These are phyloP conservation scores for Numida meleagris DNA, from an alignment of 2,113 vertebrate genomes.

Conservation along the genomic window DNA sequence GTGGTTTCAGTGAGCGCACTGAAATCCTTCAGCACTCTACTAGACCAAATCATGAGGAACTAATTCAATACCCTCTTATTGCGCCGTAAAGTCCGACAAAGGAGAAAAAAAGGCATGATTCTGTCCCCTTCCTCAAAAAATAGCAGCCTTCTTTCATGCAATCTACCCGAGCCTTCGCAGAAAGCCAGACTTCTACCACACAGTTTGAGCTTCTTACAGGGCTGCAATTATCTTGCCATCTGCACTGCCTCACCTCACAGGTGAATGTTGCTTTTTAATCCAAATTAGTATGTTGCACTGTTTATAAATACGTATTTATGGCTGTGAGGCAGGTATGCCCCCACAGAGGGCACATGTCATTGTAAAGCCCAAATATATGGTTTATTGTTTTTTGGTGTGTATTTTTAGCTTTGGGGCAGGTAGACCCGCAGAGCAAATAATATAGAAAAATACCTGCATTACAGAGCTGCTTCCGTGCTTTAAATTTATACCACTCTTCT, in stretches of 20 bases:
- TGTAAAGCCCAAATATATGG: conserved; percentile 43
- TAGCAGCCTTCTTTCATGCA: neutral
- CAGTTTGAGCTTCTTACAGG: neutral
- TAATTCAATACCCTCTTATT: conserved; percentile 35
- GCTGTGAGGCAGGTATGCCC: neutral
- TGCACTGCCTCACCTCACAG: neutral
- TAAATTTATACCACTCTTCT: neutral
- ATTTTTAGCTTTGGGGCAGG: neutral
- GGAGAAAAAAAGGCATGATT: neutral
- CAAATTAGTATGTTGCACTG: conserved; percentile 26
- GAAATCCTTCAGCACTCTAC: conserved; percentile 11
- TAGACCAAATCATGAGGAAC: conserved; percentile 45
- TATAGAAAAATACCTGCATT: neutral
- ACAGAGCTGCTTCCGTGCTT: neutral
- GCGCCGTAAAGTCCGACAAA: conserved; percentile 31
- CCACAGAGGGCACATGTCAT: neutral
- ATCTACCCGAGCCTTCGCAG: neutral
- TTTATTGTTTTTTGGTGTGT: conserved; percentile 20
- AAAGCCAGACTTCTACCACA: conserved; percentile 27
- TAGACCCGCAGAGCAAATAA: conserved; percentile 4
- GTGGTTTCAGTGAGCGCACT: neutral
- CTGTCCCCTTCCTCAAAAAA: neutral
- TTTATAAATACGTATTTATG: conserved; percentile 40
- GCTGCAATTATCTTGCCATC: conserved; percentile 52
- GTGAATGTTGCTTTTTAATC: conserved; percentile 17